Evolutionary conservation across 2,888 invertebrate genomes (phyloP), one percentile per base, ranked within the genome.

Genomic region (Chydorus sphaericus): DNA sequence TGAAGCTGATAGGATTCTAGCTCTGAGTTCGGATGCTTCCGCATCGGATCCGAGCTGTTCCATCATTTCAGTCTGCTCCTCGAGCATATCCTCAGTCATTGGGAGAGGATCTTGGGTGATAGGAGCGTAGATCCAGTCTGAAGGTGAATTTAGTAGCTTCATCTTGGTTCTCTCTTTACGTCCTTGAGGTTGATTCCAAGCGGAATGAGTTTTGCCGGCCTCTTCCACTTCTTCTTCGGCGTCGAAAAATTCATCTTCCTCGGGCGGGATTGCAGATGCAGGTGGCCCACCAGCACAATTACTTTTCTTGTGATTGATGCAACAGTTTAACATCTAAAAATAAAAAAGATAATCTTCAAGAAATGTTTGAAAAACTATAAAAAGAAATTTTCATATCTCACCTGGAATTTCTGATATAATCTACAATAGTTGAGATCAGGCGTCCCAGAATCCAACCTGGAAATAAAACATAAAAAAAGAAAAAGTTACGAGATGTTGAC

Each of bases 1-100:
- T 0, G 92, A 89, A 0, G 93, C 91, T 68, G 92, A 86, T 86
- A 97, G 96, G 78, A 97, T 85, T 67, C 86, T 80, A 0, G 94
- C 90, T 57, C 93, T 78, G 60, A 91, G 76, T 67, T 88, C 85
- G 10, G 84, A 82, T 10, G 85, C 86, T 64, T 83, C 81, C 10
- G 87, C 82, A 64, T 88, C 83, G 2, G 89, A 84, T 2, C 92
- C 92, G 29, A 96, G 73, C 62, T 87, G 83, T 51, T 91, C 77
- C 75, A 97, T 80, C 53, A 89, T 80, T 68, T 91, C 86, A 0
- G 91, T 86, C 68, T 96, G 93, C 66, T 92, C 90, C 66, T 92
- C 89, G 58, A 96, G 70, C 69, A 93, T 88, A 71, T 97, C 97
- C 69, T 98, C 97, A 1, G 97, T 97, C 77, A 96, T 89, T 11